Conservation (phyloP, 2,797 vertebrate genomes). For the Kryptopterus vitreolus region DNA sequence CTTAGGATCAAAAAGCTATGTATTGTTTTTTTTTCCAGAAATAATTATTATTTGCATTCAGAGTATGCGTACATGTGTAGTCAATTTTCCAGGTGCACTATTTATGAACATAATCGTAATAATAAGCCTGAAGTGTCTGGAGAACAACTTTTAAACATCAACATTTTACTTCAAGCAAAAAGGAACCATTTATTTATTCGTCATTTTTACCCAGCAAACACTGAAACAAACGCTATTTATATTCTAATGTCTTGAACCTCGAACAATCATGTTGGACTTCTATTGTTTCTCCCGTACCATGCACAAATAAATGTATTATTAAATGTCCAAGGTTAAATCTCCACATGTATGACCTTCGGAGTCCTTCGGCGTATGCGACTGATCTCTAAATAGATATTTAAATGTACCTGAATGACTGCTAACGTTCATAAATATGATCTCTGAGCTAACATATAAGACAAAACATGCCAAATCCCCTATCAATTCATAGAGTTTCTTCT, state of each 20-base stretch:
- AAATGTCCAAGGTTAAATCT: neutral
- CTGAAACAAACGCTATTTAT: no score
- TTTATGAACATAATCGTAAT: neutral
- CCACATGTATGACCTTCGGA: neutral
- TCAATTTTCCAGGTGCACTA: neutral
- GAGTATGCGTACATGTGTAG: neutral
- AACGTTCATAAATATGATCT: neutral
- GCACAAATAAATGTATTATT: neutral
- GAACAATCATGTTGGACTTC: neutral
- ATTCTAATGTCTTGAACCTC: neutral
- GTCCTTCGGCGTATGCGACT: neutral
- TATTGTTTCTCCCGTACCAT: neutral
- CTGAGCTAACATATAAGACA: neutral
- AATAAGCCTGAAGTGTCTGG: neutral
- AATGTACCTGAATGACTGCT: neutral
- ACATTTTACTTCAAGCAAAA: no score
- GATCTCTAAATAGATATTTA: neutral
- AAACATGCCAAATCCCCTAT: neutral
- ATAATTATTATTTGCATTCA: neutral
- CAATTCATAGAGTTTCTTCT: neutral
- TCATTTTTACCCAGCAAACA: neutral
- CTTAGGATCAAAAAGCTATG: neutral
- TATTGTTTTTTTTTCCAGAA: neutral
- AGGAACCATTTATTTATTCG: neutral
- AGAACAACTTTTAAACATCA: neutral